Evolutionary conservation across 2,888 invertebrate genomes (phyloP).

Genomic region (Cyclophora albipunctata): DNA sequence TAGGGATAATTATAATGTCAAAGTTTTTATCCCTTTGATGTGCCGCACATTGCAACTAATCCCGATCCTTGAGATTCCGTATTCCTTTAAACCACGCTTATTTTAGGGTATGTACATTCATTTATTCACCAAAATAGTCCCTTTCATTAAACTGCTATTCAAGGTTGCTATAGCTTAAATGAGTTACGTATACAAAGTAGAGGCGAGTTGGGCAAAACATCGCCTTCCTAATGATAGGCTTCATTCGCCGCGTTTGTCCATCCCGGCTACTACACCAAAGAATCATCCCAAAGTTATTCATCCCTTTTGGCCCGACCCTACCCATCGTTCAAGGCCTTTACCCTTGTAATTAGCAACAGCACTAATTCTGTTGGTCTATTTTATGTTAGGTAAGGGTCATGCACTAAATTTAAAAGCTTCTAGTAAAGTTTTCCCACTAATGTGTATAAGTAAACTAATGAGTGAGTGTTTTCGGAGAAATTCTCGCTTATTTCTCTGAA

Average conservation of each 20-base stretch:
- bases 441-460: not conserved
- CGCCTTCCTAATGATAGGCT: slow-evolving; percentile 55
- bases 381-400: slow-evolving; percentile 23
- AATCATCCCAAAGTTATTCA: slow-evolving; percentile 58
- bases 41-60: too few species aligned
- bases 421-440: not conserved
- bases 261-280: slow-evolving; percentile 44
- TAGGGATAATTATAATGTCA: too few species aligned
- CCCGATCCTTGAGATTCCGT: not conserved
- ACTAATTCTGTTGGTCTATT: slow-evolving; percentile 33
- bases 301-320: slow-evolving; percentile 43
- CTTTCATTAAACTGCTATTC: slow-evolving; percentile 51
- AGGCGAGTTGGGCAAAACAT: slow-evolving; percentile 33
- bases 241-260: slow-evolving; percentile 35
- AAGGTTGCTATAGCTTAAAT: slow-evolving; percentile 30
- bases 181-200: slow-evolving; percentile 17
- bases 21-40: too few species aligned
- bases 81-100: slow-evolving; percentile 1
- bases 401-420: slow-evolving; percentile 2
- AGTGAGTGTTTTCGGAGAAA: not conserved
- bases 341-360: slow-evolving; percentile 57
- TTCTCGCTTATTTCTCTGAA: not conserved
- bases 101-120: slow-evolving; percentile 7
- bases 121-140: slow-evolving; percentile 36
- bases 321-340: slow-evolving; percentile 41